Base-by-base conservation (phyloP, 2,797 vertebrate genomes). In the Megalops cyprinoides region DNA sequence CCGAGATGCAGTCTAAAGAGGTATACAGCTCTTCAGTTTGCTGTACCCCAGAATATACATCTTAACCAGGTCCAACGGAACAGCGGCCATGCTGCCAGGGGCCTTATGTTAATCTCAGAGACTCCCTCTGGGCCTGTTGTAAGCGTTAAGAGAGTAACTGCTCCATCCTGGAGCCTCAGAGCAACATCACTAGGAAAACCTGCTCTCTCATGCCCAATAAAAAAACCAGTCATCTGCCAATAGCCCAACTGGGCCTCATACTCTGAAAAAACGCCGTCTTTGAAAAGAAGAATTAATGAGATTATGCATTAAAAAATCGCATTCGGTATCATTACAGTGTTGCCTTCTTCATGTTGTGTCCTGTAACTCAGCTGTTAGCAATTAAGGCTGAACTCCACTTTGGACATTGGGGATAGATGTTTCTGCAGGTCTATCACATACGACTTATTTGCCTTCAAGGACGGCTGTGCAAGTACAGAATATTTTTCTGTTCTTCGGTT, bases 261-360 rank as follows among this genome's bases (percentile, higher is more conserved):
- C 62, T 76, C 65, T 58, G n/a, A n/a, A n/a, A n/a, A 67, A 71
- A 14, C 6, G 62, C 83, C 84, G 69, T 84, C 76, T 44, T 69
- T 77, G 82, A 90, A 92, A 93, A 91, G 91, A 91, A 91, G 90
- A 75, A 37, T 83, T 78, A 53, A 56, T 56, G 83, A 86, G 74
- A 60, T 23, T 49, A 80, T 84, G 81, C 73, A 87, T n/a, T 87
- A 88, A 91, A 89, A 85, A 74, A 84, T 84, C 80, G 67, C 77
- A 89, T 87, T 88, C 79, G 37, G 77, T 34, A 20, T 48, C 31
- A 65, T 44, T 74, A 46, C 83, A 74, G 28, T 74, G 51, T 67
- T 6, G 51, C 28, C 79, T 69, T n/a, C 58, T 62, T 76, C 74
- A 60, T 73, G 67, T 77, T n/a, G 80, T 77, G 81, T 74, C 76